Conservation (phyloP, 1,140 invertebrate species). For the Parasteatoda tepidariorum region DNA sequence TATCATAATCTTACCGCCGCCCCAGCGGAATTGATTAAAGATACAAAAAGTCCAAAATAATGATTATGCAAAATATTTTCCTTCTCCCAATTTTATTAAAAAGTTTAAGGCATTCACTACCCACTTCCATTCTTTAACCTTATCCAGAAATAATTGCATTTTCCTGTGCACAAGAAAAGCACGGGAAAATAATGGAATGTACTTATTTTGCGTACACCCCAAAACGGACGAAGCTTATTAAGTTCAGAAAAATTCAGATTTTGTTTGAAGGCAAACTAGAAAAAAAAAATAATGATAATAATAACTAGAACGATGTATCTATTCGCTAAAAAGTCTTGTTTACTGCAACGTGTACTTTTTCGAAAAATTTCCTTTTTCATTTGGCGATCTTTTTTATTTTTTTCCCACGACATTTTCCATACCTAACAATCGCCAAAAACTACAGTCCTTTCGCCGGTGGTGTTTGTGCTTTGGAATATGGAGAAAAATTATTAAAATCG, state of each 20-base stretch:
- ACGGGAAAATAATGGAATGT: neutral
- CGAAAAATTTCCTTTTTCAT: neutral
- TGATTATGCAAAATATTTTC: neutral
- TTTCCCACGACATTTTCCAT: neutral
- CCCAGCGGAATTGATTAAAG: neutral
- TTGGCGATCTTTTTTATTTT: neutral
- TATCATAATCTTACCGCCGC: no score
- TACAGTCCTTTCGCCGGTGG: neutral
- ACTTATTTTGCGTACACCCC: neutral
- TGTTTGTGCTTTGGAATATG: neutral
- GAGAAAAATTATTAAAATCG: constrained; percentile 15
- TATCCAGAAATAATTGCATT: constrained; percentile 17
- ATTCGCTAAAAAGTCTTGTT: neutral
- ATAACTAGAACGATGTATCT: neutral
- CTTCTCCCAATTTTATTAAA: neutral
- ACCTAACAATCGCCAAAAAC: constrained; percentile 17
- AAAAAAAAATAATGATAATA: neutral
- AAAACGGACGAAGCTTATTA: constrained; percentile 17
- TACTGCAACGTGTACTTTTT: neutral
- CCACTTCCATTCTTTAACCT: neutral
- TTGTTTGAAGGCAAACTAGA: neutral
- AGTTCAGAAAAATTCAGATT: constrained; percentile 9
- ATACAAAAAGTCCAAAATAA: no score
- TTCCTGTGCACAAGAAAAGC: neutral
- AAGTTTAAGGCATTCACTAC: neutral